These are phyloP conservation scores for Pachydiplax longipennis DNA, from an alignment of 2,888 invertebrate genomes.

Conservation along the genomic window DNA sequence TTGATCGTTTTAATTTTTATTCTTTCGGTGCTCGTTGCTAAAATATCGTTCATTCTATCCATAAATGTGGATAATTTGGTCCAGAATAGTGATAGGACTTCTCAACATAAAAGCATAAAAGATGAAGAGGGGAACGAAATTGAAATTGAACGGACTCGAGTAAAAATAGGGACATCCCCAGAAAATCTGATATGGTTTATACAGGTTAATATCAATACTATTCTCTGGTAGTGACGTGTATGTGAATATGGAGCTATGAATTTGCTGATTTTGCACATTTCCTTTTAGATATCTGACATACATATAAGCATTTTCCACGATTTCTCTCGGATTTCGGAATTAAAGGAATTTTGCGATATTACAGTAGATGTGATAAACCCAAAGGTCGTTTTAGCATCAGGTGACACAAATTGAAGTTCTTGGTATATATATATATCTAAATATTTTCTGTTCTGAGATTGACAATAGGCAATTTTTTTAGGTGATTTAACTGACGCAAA, in stretches of 20 bases:
- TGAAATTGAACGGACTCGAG: slow-evolving; percentile 50
- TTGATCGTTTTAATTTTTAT: slow-evolving; percentile 69
- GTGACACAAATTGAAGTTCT: slow-evolving; percentile 57
- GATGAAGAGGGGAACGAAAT: not conserved
- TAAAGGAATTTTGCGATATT: slow-evolving; percentile 79
- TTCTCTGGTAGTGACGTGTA: slow-evolving; percentile 23
- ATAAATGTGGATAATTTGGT: slow-evolving; percentile 61
- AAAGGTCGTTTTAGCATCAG: slow-evolving; percentile 79
- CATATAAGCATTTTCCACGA: slow-evolving; percentile 88
- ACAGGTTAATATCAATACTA: slow-evolving; percentile 65
- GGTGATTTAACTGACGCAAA: slow-evolving; percentile 90
- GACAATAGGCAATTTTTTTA: slow-evolving; percentile 53
- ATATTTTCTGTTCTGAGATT: not conserved
- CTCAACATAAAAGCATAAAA: slow-evolving; percentile 55
- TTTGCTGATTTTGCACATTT: slow-evolving; percentile 46
- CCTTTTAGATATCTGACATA: slow-evolving; percentile 81
- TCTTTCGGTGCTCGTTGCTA: slow-evolving; percentile 73
- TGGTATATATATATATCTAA: too few species aligned
- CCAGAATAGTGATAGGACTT: slow-evolving; percentile 59
- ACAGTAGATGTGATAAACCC: slow-evolving; percentile 79
- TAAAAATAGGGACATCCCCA: slow-evolving; percentile 63
- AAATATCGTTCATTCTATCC: slow-evolving; percentile 72
- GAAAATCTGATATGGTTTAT: slow-evolving; percentile 78
- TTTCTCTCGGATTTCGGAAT: slow-evolving; percentile 74
- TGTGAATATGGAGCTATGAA: not conserved